These are phyloP conservation scores for Chaetodon trifascialis DNA, from an alignment of 2,113 vertebrate species.

Conservation along the genomic window DNA sequence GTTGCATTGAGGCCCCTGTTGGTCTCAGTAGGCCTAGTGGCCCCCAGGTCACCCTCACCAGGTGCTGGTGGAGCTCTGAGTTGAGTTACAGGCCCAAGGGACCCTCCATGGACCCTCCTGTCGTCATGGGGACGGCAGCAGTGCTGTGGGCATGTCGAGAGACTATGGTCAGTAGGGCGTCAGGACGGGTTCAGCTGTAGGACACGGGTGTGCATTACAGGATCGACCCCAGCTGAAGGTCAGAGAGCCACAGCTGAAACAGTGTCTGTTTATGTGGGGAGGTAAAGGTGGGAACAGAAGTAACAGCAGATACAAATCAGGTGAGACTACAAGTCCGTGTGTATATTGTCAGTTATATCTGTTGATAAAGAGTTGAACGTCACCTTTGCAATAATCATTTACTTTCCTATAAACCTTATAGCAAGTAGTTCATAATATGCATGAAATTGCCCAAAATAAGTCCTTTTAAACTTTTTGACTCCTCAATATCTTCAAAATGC, in stretches of 20 bases:
- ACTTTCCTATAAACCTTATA: neutral
- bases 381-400: neutral
- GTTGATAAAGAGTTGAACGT: neutral
- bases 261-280: conserved; percentile 56
- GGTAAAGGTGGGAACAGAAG: conserved; percentile 32
- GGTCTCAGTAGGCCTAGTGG: conserved; percentile 67
- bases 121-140: conserved; percentile 50
- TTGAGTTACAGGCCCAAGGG: conserved; percentile 77
- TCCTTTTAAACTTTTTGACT: neutral
- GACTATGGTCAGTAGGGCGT: conserved; percentile 50
- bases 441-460: neutral
- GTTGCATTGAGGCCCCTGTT: conserved; percentile 55
- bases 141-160: conserved; percentile 46
- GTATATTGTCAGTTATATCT: neutral
- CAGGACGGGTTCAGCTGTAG: conserved; percentile 75
- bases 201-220: conserved; percentile 83
- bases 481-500: neutral
- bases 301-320: conserved; percentile 33
- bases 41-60: conserved; percentile 73
- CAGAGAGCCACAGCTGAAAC: conserved; percentile 59
- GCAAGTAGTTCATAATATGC: neutral
- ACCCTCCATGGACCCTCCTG: conserved; percentile 50
- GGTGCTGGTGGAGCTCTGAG: conserved; percentile 73
- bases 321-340: conserved; percentile 30
- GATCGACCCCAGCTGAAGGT: conserved; percentile 56